Evolutionary conservation across 1,140 invertebrate genomes (phyloP).

Genomic region (Gonioctena quinquepunctata): DNA sequence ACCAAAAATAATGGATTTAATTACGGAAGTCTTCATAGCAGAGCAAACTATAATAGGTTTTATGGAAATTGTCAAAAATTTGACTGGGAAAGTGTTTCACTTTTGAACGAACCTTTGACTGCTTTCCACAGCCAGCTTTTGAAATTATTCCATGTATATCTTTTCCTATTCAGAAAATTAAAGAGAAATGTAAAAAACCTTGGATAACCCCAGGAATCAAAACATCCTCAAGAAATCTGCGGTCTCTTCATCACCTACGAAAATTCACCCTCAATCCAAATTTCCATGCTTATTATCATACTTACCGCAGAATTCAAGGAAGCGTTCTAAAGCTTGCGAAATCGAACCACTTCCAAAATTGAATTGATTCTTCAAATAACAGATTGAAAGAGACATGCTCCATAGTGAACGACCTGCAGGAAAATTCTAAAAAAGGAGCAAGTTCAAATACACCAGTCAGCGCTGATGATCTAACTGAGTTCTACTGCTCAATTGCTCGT

Average conservation of each 20-base stretch:
- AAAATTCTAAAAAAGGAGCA: not conserved
- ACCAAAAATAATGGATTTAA: too few species aligned
- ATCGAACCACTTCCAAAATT: not conserved
- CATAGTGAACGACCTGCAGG: not conserved
- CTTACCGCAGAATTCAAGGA: not conserved
- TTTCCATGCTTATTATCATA: too few species aligned
- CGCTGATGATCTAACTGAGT: not conserved
- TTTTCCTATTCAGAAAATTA: not conserved
- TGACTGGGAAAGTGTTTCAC: too few species aligned
- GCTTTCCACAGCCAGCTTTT: not conserved
- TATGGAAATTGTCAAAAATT: not conserved
- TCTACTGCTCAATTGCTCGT: not conserved
- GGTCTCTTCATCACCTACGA: too few species aligned
- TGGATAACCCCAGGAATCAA: too few species aligned
- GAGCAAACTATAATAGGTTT: not conserved
- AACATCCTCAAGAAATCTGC: too few species aligned
- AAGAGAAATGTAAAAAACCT: not conserved
- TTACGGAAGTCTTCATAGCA: not conserved
- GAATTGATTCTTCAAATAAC: not conserved
- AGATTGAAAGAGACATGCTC: not conserved
- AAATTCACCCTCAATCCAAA: too few species aligned
- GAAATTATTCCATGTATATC: not conserved
- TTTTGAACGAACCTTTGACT: too few species aligned
- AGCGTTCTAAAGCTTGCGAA: too few species aligned
- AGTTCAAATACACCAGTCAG: not conserved